A percentile compares a stretch with the other conserved stretches of the same genome.
These are phyloP conservation scores for Megalopta genalis DNA, from an alignment of 1,140 invertebrate genomes.

Conservation along the genomic window DNA sequence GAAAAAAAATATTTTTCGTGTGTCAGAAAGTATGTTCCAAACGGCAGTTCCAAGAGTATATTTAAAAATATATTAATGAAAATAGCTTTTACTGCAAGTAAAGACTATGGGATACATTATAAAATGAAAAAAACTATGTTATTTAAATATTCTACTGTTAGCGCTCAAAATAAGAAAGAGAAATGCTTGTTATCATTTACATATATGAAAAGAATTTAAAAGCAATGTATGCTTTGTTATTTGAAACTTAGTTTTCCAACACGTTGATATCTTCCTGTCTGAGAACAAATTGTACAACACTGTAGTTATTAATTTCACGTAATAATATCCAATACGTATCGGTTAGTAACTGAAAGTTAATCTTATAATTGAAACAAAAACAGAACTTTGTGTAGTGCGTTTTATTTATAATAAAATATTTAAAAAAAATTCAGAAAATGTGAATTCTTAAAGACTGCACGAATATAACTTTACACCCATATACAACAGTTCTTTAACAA, in stretches of 20 bases:
- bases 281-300: constrained; percentile 17
- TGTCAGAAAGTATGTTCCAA: constrained; percentile 31
- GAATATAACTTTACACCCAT: constrained; percentile 20
- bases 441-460: constrained; percentile 21
- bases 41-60: constrained; percentile 9
- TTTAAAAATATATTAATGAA: constrained; percentile 31
- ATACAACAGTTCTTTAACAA: not conserved
- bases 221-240: constrained; percentile 29
- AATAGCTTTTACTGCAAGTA: constrained; percentile 14
- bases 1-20: constrained; percentile 21
- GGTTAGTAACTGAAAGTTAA: constrained; percentile 59
- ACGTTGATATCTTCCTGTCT: not conserved
- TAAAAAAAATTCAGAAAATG: not conserved
- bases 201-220: constrained; percentile 35
- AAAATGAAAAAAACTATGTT: constrained; percentile 45
- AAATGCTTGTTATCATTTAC: constrained; percentile 27
- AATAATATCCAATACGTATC: constrained; percentile 17
- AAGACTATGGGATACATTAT: constrained; percentile 33
- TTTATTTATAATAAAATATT: constrained; percentile 34
- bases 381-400: constrained; percentile 39
- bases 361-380: constrained; percentile 52
- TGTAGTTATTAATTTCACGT: constrained; percentile 27
- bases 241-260: constrained; percentile 26
- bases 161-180: constrained; percentile 32
- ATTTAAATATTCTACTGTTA: constrained; percentile 41